A percentile compares a stretch with the other conserved stretches of the same genome.
phyloP scores from a whole-genome alignment of 2,888 invertebrate genomes.

The Molanna angustata region DNA sequence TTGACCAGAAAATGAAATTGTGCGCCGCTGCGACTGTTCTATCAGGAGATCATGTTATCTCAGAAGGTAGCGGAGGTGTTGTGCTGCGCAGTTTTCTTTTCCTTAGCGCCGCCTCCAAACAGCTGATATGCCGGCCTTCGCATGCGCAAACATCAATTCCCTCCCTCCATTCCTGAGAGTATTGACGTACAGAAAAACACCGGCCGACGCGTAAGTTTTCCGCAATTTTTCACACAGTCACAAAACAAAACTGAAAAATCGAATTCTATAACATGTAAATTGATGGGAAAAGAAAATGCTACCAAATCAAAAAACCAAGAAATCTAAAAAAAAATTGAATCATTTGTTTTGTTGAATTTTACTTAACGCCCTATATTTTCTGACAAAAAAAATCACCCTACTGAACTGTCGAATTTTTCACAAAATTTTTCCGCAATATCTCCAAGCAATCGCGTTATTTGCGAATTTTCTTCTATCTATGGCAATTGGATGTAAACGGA shows the following conservation, averaged over 20 bases:
- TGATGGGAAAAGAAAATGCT: too few relatives aligned
- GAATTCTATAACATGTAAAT: too few relatives aligned
- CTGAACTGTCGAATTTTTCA: too few relatives aligned
- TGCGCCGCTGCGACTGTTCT: slow-evolving; percentile 16
- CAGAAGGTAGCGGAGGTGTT: slow-evolving; percentile 9
- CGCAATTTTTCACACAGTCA: slow-evolving; percentile 30
- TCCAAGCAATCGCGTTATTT: too few relatives aligned
- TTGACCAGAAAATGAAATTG: too few relatives aligned
- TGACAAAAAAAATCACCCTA: too few relatives aligned
- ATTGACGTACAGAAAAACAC: slow-evolving; percentile 28
- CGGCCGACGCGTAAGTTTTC: slow-evolving; percentile 27
- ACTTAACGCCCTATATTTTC: background rate
- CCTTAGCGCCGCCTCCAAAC: slow-evolving; percentile 10
- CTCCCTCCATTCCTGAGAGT: slow-evolving; percentile 17
- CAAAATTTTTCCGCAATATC: too few relatives aligned
- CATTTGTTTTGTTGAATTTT: background rate
- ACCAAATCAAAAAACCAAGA: too few relatives aligned
- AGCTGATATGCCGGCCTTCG: slow-evolving; percentile 21
- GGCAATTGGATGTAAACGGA: slow-evolving; percentile 18
- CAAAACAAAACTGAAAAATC: slow-evolving; percentile 25
- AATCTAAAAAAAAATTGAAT: too few relatives aligned
- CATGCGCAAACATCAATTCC: slow-evolving; percentile 12
- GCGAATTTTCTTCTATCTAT: too few relatives aligned
- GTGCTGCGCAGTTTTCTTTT: slow-evolving; percentile 1
- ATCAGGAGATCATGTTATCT: slow-evolving; percentile 16